phyloP scores from a whole-genome alignment of 2,888 invertebrate genomes.

The Drosophila multiciliata region DNA sequence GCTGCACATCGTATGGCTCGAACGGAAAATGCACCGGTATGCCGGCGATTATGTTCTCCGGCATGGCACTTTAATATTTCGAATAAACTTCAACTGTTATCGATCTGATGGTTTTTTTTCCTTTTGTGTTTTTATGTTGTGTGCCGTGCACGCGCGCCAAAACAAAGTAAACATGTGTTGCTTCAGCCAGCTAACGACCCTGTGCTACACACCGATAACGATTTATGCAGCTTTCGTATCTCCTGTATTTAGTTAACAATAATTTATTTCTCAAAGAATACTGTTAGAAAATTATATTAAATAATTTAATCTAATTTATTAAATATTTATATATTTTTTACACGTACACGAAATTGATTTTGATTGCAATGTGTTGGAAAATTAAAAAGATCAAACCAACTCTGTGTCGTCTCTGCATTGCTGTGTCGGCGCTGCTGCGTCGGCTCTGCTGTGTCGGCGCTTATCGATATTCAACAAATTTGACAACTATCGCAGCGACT shows the following conservation, averaged over 20 bases:
- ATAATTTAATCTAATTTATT: background rate
- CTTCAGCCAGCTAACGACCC: slow-evolving; percentile 20
- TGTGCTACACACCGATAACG: slow-evolving; percentile 33
- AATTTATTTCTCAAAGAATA: background rate
- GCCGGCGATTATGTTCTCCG: slow-evolving; percentile 85
- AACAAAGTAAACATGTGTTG: slow-evolving; percentile 46
- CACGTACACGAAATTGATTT: background rate
- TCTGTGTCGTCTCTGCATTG: slow-evolving; percentile 22
- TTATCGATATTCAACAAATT: slow-evolving; percentile 52
- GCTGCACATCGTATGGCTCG: slow-evolving; percentile 96
- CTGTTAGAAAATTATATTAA: background rate
- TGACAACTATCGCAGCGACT: slow-evolving; percentile 49
- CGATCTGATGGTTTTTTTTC: background rate
- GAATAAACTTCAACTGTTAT: background rate
- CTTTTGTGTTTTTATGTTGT: background rate
- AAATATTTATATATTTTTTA: background rate
- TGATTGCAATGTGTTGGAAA: background rate
- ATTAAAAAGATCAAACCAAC: slow-evolving; percentile 26
- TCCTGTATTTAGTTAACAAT: background rate
- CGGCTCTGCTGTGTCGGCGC: slow-evolving; percentile 13
- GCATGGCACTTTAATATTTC: slow-evolving; percentile 67
- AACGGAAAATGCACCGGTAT: slow-evolving; percentile 95
- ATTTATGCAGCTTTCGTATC: slow-evolving; percentile 4
- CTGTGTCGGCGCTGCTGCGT: slow-evolving; percentile 9
- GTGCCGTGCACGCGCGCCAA: slow-evolving; percentile 56